A percentile compares a stretch with the other conserved stretches of the same genome.
Evolutionary conservation across 2,797 vertebrate species (phyloP).

Genomic region (Taeniopygia guttata): DNA sequence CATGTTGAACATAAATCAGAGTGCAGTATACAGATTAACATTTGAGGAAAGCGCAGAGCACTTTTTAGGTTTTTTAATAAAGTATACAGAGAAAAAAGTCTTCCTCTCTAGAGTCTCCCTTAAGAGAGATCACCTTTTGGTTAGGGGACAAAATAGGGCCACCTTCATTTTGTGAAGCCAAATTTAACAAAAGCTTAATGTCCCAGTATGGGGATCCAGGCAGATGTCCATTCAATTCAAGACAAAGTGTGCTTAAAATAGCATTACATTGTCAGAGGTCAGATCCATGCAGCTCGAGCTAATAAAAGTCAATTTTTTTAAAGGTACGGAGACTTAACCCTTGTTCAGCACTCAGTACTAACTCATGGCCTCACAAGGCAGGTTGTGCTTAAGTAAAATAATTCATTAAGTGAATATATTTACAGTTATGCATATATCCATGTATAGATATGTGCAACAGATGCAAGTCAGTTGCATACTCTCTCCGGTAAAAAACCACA

Average conservation of each 20-base stretch:
- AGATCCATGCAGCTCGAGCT: not conserved
- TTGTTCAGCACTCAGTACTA: not conserved
- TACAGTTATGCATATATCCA: not conserved
- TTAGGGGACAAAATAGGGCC: not conserved
- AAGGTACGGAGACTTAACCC: not conserved
- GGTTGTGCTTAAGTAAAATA: not conserved
- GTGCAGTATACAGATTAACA: not conserved
- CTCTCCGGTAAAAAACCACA: not conserved
- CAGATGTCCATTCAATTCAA: not conserved
- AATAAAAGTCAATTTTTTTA: not conserved
- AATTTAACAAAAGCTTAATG: not conserved
- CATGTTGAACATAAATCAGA: not conserved
- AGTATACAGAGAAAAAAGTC: not conserved
- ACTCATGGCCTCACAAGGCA: not conserved
- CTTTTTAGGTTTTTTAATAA: not conserved
- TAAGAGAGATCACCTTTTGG: not conserved
- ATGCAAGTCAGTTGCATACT: not conserved
- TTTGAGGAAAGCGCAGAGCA: not conserved
- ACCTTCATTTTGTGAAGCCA: not conserved
- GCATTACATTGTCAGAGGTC: not conserved
- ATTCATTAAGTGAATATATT: not conserved
- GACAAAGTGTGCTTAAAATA: not conserved
- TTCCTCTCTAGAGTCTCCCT: not conserved
- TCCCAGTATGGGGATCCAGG: not conserved
- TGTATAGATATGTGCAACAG: not conserved